Percentiles rank a stretch among this genome's conserved stretches.
These are phyloP conservation scores for Chymomyza fuscimana DNA, from an alignment of 2,888 invertebrate genomes.

Conservation along the genomic window DNA sequence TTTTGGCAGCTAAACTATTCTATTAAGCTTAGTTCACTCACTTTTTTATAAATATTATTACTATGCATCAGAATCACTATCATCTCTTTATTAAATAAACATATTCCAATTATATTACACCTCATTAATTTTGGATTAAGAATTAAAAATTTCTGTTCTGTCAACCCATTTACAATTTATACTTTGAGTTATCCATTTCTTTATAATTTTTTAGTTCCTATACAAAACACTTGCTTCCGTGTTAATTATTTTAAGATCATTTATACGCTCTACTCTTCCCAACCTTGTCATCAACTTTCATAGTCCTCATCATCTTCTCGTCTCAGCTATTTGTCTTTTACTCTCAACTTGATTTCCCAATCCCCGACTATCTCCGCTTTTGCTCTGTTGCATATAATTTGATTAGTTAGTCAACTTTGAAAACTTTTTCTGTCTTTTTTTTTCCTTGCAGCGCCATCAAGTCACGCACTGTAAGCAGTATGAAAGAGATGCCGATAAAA, in stretches of 20 bases:
- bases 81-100: no score
- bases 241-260: not conserved
- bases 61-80: no score
- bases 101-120: no score
- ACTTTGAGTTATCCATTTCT: not conserved
- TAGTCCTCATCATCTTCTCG: not conserved
- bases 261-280: not conserved
- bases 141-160: no score
- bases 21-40: no score
- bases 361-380: not conserved
- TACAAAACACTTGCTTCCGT: not conserved
- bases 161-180: no score
- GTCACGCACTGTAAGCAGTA: not conserved
- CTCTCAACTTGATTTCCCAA: not conserved
- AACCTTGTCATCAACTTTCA: not conserved
- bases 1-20: no score
- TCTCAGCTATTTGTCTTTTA: not conserved
- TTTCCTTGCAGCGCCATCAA: not conserved
- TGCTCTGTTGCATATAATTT: conserved; percentile 34
- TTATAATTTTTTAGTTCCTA: not conserved
- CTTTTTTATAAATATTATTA: no score
- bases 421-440: conserved; percentile 39
- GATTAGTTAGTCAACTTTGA: conserved; percentile 51
- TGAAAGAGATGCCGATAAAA: not conserved
- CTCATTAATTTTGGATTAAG: no score